Evolutionary conservation across 2,113 vertebrate species (phyloP).

Genomic region (Hiodon tergisus): DNA sequence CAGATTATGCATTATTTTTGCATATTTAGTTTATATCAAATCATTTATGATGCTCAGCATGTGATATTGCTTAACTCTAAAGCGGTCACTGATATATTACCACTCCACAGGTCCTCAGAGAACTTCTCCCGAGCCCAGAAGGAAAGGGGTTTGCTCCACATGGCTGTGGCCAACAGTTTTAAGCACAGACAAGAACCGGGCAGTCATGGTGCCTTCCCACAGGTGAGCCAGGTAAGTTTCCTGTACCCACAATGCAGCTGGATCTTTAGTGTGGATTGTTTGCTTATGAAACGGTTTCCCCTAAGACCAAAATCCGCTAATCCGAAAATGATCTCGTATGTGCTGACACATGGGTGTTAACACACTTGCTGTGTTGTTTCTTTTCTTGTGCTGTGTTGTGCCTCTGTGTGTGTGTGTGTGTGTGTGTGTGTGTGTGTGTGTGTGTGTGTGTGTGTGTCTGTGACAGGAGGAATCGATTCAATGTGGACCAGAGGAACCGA

Average conservation of each 20-base stretch:
- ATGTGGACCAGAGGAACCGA: constrained; percentile 54
- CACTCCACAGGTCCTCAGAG: constrained; percentile 60
- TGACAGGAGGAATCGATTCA: constrained; percentile 63
- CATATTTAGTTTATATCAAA: no score
- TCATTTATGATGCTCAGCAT: no score
- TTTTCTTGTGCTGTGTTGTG: no score
- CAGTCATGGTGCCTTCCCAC: constrained; percentile 54
- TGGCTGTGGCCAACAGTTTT: constrained; percentile 70
- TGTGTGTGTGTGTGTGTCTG: constrained; percentile 17
- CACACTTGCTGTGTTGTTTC: neutral
- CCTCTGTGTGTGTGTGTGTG: neutral
- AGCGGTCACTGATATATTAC: constrained; percentile 23
- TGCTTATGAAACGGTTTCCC: no score
- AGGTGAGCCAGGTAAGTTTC: constrained; percentile 70
- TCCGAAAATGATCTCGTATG: no score
- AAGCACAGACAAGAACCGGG: constrained; percentile 60
- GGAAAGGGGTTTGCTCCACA: constrained; percentile 69
- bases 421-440: constrained; percentile 6
- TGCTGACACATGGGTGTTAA: no score
- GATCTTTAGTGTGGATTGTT: neutral
- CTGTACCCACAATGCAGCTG: neutral
- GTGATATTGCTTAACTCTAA: neutral
- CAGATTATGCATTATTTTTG: constrained; percentile 31
- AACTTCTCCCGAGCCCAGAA: constrained; percentile 67
- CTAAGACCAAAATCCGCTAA: no score